Evolutionary conservation across 2,113 vertebrate species (phyloP), one percentile per base, ranked within the genome.

Genomic region (Siphamia tubifer): DNA sequence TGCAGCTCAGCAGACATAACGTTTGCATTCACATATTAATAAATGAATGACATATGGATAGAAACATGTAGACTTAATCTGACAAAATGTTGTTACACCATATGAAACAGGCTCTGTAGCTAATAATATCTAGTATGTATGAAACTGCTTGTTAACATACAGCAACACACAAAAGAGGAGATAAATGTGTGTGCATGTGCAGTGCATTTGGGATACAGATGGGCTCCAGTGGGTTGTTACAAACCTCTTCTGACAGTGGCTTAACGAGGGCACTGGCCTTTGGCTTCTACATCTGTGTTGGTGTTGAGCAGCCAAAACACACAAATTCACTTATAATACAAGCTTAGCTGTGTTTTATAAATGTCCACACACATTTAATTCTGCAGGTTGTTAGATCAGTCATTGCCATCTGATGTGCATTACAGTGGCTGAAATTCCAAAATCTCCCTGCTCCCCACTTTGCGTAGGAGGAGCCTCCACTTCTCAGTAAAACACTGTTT

Each of bases 191-290:
- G 53, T 49, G 27, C 20, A n/a, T 63, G 51, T 72, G 56, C 38
- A 32, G 40, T 70, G 42, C 77, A 55, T 79, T 75, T 44, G 43
- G 55, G 66, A 76, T 84, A 79, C 77, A 79, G 72, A 83, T 75
- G 60, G 67, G 78, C 79, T 90, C 79, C 83, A 68, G 58, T 87
- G 83, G 78, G 62, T 64, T 82, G 87, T 85, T 89, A 91, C 87
- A 91, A 91, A 90, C 82, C 74, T 45, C 67, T 67, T 74, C 73
- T 86, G 89, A 92, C 87, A 88, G 84, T 53, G 44, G 76, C 88
- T 84, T 89, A 86, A 87, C 77, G 34, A 81, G 85, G 86, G 49
- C 82, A 70, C 63, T 79, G 84, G 82, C 84, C 88, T 91, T 90
- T 90, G 81, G 74, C 86, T 83, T 45, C 19, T 48, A 53, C 84